Evolutionary conservation across 2,888 invertebrate genomes (phyloP).

Genomic region (Scrobipalpa costella): DNA sequence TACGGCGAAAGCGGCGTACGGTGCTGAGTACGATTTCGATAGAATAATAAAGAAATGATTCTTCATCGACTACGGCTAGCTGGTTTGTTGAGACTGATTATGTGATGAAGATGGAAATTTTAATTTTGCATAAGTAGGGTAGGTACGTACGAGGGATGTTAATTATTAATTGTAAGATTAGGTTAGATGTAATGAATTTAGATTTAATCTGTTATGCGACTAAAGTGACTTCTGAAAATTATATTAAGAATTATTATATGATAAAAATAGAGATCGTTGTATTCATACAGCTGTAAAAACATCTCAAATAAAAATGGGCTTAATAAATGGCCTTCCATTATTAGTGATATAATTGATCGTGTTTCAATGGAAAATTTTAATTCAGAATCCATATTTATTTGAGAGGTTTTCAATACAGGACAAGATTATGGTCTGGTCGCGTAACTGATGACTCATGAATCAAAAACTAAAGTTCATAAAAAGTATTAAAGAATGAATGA

Average conservation of each 20-base stretch:
- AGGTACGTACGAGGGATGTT: conserved; percentile 43
- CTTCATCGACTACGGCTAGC: conserved; percentile 48
- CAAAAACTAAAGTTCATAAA: not conserved
- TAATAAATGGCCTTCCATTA: not conserved
- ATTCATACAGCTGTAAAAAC: not conserved
- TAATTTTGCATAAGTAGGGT: conserved; percentile 40
- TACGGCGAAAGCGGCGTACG: conserved; percentile 57
- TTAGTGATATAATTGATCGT: no score
- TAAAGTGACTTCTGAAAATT: not conserved
- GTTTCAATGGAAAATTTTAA: no score
- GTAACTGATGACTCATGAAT: not conserved
- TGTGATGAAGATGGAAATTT: conserved; percentile 62
- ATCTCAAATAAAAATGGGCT: not conserved
- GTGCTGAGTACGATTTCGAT: conserved; percentile 60
- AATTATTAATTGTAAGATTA: conserved; percentile 43
- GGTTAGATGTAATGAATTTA: conserved; percentile 37
- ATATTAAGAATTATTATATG: not conserved
- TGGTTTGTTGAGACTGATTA: conserved; percentile 73
- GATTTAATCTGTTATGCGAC: conserved; percentile 34
- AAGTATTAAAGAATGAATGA: not conserved
- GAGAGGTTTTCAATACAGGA: not conserved
- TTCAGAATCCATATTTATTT: not conserved
- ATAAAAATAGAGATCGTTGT: not conserved
- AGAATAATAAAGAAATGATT: conserved; percentile 73
- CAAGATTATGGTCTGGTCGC: not conserved